Evolutionary conservation across 2,797 vertebrate genomes (phyloP).

Genomic region (Squalus acanthias): DNA sequence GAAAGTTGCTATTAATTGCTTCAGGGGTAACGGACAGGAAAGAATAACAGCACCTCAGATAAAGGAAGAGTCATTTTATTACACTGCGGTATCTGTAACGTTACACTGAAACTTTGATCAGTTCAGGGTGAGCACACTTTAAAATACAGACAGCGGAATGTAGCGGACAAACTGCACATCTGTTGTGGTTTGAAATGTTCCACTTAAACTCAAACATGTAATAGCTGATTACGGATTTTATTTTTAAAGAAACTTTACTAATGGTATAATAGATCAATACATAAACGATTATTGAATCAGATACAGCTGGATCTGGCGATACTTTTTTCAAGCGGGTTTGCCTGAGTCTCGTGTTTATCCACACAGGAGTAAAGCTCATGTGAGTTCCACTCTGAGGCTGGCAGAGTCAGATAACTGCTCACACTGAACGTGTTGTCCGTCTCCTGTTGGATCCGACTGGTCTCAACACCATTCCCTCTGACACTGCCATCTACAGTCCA

Average conservation of each 20-base stretch:
- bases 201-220: neutral
- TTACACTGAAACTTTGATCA: neutral
- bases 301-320: neutral
- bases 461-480: neutral
- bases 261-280: no score
- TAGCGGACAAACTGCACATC: neutral
- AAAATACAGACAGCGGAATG: neutral
- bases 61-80: no score
- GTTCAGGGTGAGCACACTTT: no score
- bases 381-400: neutral
- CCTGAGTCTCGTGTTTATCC: neutral
- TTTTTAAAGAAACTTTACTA: no score
- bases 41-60: no score
- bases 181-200: neutral
- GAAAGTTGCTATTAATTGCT: no score
- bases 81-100: neutral
- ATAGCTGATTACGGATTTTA: no score
- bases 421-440: slow-evolving; percentile 6
- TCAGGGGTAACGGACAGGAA: no score
- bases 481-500: neutral
- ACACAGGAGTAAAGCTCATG: neutral
- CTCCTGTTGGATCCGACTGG: neutral
- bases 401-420: neutral
- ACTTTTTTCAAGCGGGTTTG: neutral
- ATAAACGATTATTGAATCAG: neutral